Percentiles rank a stretch among this genome's conserved stretches.
Evolutionary conservation across 1,140 invertebrate genomes (phyloP).

Genomic region (Oedothorax gibbosus): DNA sequence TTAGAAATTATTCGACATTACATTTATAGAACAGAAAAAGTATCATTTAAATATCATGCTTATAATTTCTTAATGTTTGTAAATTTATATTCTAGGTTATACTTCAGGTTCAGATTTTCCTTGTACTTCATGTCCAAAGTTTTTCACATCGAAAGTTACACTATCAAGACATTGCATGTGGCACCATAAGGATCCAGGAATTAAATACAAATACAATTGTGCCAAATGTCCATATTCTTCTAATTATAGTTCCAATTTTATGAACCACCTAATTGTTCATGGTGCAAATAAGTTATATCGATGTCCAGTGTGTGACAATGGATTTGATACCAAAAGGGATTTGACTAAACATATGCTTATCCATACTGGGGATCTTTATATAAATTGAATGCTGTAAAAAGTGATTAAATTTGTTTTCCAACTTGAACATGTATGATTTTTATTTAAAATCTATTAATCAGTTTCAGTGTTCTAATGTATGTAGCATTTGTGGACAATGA

Average conservation of each 20-base stretch:
- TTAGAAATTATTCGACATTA: too few relatives aligned
- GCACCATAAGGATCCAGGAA: slow-evolving; percentile 15
- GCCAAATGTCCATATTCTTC: slow-evolving; percentile 18
- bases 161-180: slow-evolving; percentile 17
- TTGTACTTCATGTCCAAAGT: slow-evolving; percentile 3
- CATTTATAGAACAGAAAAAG: too few relatives aligned
- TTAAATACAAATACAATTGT: slow-evolving; percentile 25
- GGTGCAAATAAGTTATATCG: slow-evolving; percentile 68
- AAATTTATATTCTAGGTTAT: background rate
- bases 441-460: too few relatives aligned
- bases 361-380: slow-evolving; percentile 4
- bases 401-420: too few relatives aligned
- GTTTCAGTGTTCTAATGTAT: too few relatives aligned
- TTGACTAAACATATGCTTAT: slow-evolving; percentile 13
- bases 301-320: slow-evolving; percentile 34
- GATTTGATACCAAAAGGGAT: slow-evolving; percentile 2
- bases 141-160: slow-evolving; percentile 8
- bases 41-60: too few relatives aligned
- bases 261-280: slow-evolving; percentile 68
- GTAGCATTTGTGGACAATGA: too few relatives aligned
- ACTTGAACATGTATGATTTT: too few relatives aligned
- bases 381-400: too few relatives aligned
- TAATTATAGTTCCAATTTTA: slow-evolving; percentile 59
- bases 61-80: too few relatives aligned
- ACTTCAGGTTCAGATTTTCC: background rate